phyloP scores from a whole-genome alignment of 2,113 vertebrate genomes.

The Stigmatopora argus region DNA sequence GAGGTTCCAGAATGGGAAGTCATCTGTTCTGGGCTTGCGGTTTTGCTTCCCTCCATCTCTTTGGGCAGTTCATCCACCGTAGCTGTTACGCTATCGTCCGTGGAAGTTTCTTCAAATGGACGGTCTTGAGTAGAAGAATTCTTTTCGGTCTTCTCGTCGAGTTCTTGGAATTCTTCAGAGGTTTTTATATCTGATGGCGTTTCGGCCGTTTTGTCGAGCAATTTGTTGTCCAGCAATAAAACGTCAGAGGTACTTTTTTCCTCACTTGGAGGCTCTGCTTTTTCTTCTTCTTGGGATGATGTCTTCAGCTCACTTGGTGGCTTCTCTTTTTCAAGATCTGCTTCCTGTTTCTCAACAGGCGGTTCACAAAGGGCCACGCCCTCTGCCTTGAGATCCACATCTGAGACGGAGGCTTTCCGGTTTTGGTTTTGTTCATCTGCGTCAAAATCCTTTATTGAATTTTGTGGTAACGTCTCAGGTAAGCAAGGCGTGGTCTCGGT shows the following conservation, averaged over 20 bases:
- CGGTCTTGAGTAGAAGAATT: constrained; percentile 17
- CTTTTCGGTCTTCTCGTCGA: constrained; percentile 8
- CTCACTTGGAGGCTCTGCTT: constrained; percentile 2
- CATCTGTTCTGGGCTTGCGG: constrained; percentile 36
- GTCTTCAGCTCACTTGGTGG: constrained; percentile 1
- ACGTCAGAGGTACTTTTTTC: constrained; percentile 9
- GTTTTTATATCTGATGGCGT: constrained; percentile 15
- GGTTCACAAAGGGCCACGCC: not conserved
- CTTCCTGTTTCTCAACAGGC: constrained; percentile 5
- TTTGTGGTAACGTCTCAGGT: constrained; percentile 11
- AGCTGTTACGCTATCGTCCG: constrained; percentile 12
- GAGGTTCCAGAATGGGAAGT: constrained; percentile 55
- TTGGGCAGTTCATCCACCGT: constrained; percentile 28
- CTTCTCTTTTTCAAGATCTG: constrained; percentile 3
- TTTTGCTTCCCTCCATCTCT: constrained; percentile 49
- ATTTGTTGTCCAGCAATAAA: constrained; percentile 1
- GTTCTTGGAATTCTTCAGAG: constrained; percentile 6
- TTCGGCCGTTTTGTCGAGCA: constrained; percentile 13
- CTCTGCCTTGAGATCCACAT: constrained; percentile 10
- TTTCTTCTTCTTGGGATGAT: constrained; percentile 5
- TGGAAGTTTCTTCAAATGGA: constrained; percentile 30
- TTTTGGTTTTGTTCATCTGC: constrained; percentile 13
- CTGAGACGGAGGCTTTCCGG: constrained; percentile 3
- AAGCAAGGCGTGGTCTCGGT: constrained; percentile 2
- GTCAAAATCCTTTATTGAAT: not conserved